A percentile compares a stretch with the other conserved stretches of the same genome.
phyloP scores from a whole-genome alignment of 2,797 vertebrate species.

The Vespertilio murinus region DNA sequence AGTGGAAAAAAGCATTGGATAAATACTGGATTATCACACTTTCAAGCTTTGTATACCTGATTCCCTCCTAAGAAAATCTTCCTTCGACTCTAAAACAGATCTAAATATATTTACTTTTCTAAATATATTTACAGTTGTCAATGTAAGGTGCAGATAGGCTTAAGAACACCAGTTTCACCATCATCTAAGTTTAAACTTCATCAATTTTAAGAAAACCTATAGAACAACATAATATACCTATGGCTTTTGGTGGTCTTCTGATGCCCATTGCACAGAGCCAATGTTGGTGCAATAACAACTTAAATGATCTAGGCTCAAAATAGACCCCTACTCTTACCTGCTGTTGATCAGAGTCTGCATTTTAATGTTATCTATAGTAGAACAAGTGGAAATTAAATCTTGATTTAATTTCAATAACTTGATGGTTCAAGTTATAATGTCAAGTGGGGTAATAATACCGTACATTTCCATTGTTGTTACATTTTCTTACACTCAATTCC shows the following conservation, averaged over 20 bases:
- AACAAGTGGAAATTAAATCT: background rate
- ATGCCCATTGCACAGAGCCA: background rate
- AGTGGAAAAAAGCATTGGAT: background rate
- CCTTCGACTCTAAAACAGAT: background rate
- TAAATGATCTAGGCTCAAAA: background rate
- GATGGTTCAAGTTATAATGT: constrained; percentile 9
- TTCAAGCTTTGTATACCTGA: background rate
- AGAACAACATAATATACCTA: background rate
- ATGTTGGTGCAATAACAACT: background rate
- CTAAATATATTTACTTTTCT: background rate
- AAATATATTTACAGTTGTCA: background rate
- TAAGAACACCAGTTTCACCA: background rate
- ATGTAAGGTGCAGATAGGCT: background rate
- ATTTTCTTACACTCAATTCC: background rate
- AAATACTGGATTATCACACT: background rate
- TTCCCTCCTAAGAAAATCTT: background rate
- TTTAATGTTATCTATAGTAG: background rate
- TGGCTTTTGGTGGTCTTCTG: background rate
- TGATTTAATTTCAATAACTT: background rate
- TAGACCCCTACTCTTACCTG: background rate
- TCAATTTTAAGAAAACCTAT: background rate
- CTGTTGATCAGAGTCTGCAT: background rate
- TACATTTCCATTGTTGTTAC: background rate
- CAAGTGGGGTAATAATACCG: background rate
- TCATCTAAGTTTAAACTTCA: background rate